Evolutionary conservation across 2,888 invertebrate genomes (phyloP).

Genomic region (Rotaria sp.): DNA sequence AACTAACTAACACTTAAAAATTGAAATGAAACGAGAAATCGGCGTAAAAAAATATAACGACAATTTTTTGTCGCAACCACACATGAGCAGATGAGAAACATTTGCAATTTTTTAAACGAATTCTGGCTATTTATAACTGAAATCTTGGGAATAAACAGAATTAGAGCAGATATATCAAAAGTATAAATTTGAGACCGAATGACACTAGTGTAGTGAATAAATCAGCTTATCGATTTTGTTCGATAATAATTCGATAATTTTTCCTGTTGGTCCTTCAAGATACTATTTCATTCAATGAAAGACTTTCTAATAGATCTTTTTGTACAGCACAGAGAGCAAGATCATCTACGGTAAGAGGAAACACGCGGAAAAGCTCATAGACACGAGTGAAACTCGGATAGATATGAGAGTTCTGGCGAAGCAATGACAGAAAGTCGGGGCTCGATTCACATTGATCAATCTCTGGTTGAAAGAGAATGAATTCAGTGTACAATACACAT

Average conservation of each 20-base stretch:
- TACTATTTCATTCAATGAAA: no score
- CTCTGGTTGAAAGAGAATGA: no score
- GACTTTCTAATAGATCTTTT: no score
- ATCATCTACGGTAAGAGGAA: neutral
- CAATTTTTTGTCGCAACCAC: neutral
- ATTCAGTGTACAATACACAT: no score
- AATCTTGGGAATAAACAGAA: constrained; percentile 40
- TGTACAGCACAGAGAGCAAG: neutral
- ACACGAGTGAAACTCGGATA: no score
- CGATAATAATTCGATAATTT: no score
- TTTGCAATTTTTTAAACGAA: constrained; percentile 27
- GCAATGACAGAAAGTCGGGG: no score
- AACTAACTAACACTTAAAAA: neutral
- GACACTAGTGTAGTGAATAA: no score
- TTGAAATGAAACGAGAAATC: neutral
- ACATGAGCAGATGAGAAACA: constrained; percentile 30
- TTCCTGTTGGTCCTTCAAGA: no score
- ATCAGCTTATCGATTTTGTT: neutral
- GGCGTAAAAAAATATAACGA: constrained; percentile 18
- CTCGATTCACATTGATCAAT: no score
- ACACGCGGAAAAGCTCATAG: neutral
- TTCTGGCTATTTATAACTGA: constrained; percentile 56
- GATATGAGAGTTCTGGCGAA: no score
- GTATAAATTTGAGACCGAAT: neutral
- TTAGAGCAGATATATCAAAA: neutral